Evolutionary conservation across 1,140 invertebrate genomes (phyloP), one percentile per base, ranked within the genome.

Genomic region (Trichomalopsis sarcophagae): DNA sequence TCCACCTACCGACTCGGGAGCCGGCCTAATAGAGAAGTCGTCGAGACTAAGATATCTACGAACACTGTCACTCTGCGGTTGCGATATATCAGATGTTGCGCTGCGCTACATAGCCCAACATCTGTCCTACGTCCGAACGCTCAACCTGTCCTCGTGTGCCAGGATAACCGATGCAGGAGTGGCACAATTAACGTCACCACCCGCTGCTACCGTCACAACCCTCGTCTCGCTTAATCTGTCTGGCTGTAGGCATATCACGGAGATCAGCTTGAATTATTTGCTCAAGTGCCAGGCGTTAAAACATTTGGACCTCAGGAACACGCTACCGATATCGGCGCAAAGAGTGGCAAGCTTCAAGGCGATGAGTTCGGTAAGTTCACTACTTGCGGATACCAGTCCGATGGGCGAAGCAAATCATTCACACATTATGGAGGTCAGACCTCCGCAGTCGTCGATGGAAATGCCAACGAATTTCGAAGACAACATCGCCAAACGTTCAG

Each of bases 121-220:
- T 88, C 89, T 98, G 75, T 95, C 96, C 0, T 94, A 95, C 87
- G 91, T 99, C 69, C 94, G 95, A 33, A 94, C 95, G 73, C 92
- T 99, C 74, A 97, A 98, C 93, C 93, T 98, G 13, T 97, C 97
- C 21, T 97, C 96, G 47, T 98, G 97, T 92, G 95, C 96, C 55
- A 94, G 97, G n/a, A 94, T 99, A 13, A 97, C 97, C 0, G 97
- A 98, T 91, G 96, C 96, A 9, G 97, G 97, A 44, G 96, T 98
- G n/a, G 96, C 97, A 3, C 96, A 97, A 89, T 94, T 99, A 44
- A 95, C 95, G 14, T 95, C 95, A 85, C 93, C 95, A 86, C 94
- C 95, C 84, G 93, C 95, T 81, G 91, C 95, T 85, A 93, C 96
- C 36, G 89, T 95, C 2, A 89, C 91, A 10, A 95, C 94, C 30